Conservation (phyloP, 2,797 vertebrate genomes). For the Anguilla marmorata region DNA sequence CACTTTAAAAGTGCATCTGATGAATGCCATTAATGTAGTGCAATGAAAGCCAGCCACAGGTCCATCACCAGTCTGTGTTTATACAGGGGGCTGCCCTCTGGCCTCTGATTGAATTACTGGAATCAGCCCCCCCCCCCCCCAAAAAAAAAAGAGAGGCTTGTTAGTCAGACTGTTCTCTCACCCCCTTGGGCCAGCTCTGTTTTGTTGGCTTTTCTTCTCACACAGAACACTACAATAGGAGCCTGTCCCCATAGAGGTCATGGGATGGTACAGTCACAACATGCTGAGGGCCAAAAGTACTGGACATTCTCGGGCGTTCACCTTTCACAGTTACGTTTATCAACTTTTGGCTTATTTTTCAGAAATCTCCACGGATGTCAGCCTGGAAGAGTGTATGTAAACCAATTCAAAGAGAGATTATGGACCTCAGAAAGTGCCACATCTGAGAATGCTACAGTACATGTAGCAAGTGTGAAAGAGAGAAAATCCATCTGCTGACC, state of each 20-base stretch:
- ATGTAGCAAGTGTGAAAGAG: neutral
- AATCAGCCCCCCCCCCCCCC: neutral
- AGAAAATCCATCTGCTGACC: neutral
- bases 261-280: neutral
- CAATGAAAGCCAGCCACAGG: neutral
- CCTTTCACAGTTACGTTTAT: neutral
- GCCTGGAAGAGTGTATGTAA: neutral
- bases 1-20: neutral
- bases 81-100: neutral
- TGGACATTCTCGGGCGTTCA: neutral
- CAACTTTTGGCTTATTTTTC: neutral
- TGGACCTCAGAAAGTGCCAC: neutral
- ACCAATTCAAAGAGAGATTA: neutral
- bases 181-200: neutral
- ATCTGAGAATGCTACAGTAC: neutral
- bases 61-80: neutral
- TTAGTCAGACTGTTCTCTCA: neutral
- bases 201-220: neutral
- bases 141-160: neutral
- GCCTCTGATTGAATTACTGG: neutral
- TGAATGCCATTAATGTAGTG: neutral
- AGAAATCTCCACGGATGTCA: no score
- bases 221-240: neutral
- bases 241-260: neutral
- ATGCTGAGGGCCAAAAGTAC: neutral